A percentile compares a stretch with the other conserved stretches of the same genome.
phyloP scores from a whole-genome alignment of 1,140 invertebrate genomes.

The Drosophila kepulauana region DNA sequence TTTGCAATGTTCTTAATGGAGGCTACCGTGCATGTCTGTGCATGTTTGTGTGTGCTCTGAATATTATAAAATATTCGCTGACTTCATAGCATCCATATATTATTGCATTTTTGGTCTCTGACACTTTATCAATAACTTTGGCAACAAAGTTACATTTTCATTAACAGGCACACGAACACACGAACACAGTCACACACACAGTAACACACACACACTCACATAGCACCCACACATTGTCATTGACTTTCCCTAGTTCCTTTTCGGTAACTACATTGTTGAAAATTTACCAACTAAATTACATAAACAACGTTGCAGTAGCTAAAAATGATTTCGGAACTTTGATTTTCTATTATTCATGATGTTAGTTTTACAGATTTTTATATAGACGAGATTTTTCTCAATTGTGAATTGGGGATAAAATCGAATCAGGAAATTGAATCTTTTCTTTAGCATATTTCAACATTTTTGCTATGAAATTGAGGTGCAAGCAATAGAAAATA shows the following conservation, averaged over 20 bases:
- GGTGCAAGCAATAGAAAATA: too few species aligned
- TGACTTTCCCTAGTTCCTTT: background rate
- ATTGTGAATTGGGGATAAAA: too few species aligned
- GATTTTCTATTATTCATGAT: too few species aligned
- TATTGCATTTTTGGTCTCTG: slow-evolving; percentile 40
- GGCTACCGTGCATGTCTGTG: slow-evolving; percentile 18
- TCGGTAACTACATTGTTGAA: background rate
- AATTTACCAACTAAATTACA: background rate
- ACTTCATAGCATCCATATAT: slow-evolving; percentile 43
- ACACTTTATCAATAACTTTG: slow-evolving; percentile 49
- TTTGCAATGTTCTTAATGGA: slow-evolving; percentile 53
- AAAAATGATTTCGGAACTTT: slow-evolving; percentile 5
- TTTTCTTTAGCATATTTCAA: too few species aligned
- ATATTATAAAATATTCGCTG: slow-evolving; percentile 42
- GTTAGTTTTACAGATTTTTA: too few species aligned
- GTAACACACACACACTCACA: background rate
- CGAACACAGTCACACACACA: background rate
- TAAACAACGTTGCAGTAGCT: too few species aligned
- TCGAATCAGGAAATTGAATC: too few species aligned
- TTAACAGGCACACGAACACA: slow-evolving; percentile 27
- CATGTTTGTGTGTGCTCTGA: slow-evolving; percentile 10
- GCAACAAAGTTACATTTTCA: slow-evolving; percentile 37
- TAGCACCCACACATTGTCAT: background rate
- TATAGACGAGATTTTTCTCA: too few species aligned
- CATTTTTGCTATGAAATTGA: too few species aligned